Evolutionary conservation across 2,888 invertebrate genomes (phyloP).

Genomic region (Pterostichus niger): DNA sequence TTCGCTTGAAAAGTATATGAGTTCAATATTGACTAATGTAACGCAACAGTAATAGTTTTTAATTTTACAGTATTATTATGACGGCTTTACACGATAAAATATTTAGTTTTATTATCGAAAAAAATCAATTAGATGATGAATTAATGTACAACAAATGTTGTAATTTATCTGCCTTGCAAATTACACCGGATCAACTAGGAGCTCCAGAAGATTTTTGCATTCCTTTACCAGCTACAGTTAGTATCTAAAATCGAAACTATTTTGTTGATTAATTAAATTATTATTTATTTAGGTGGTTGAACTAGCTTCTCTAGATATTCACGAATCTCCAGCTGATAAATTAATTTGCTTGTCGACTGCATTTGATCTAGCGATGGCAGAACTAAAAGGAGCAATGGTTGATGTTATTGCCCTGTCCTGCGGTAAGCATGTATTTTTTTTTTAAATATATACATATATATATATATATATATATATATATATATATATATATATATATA

Average conservation of each 20-base stretch:
- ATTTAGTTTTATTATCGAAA: constrained; percentile 73
- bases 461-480: too few species aligned
- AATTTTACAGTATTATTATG: constrained; percentile 70
- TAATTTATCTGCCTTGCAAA: constrained; percentile 72
- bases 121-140: constrained; percentile 73
- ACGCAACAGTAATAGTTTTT: background rate
- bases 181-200: constrained; percentile 76
- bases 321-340: constrained; percentile 76
- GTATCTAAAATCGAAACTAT: constrained; percentile 61
- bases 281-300: constrained; percentile 74
- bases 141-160: constrained; percentile 74
- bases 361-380: constrained; percentile 77
- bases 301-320: constrained; percentile 76
- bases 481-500: too few species aligned
- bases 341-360: constrained; percentile 76
- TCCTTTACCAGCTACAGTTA: constrained; percentile 76
- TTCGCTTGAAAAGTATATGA: constrained; percentile 58
- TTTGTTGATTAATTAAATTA: constrained; percentile 17
- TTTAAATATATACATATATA: too few species aligned
- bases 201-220: constrained; percentile 75
- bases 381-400: constrained; percentile 76
- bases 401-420: constrained; percentile 74
- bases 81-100: constrained; percentile 74
- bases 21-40: background rate
- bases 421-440: constrained; percentile 71